A percentile compares a stretch with the other conserved stretches of the same genome.
phyloP scores from a whole-genome alignment of 2,113 vertebrate genomes.

The Indicator maculatus region DNA sequence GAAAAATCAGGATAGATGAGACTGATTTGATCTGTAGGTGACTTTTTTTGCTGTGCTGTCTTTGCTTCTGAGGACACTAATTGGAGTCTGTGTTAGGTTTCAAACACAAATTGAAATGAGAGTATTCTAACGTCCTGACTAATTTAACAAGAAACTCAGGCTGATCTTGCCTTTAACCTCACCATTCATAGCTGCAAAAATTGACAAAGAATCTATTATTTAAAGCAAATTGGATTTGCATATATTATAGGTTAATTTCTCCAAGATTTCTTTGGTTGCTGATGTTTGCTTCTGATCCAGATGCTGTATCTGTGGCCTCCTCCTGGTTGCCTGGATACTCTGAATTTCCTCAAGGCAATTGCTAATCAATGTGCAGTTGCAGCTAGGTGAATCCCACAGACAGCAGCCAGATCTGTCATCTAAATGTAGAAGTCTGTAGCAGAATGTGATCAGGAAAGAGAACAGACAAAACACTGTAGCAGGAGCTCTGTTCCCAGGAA shows the following conservation, averaged over 20 bases:
- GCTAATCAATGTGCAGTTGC: constrained; percentile 72
- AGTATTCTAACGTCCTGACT: not conserved
- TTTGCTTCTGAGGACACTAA: not conserved
- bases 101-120: not conserved
- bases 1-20: not conserved
- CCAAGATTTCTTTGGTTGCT: not conserved
- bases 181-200: not conserved
- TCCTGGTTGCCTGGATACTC: constrained; percentile 71
- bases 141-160: not conserved
- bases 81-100: not conserved
- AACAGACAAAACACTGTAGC: constrained; percentile 40
- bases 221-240: not conserved
- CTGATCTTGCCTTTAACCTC: not conserved
- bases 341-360: constrained; percentile 70
- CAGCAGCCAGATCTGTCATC: constrained; percentile 64
- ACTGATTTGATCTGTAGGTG: not conserved
- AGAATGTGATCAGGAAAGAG: constrained; percentile 36
- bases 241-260: constrained; percentile 9
- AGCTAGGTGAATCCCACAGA: constrained; percentile 71
- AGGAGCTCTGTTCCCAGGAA: constrained; percentile 44
- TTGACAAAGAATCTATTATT: not conserved
- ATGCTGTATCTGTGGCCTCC: constrained; percentile 41
- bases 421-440: constrained; percentile 37
- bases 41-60: not conserved
- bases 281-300: constrained; percentile 47